phyloP scores from a whole-genome alignment of 2,888 invertebrate genomes.

The Thymelicus lineola region DNA sequence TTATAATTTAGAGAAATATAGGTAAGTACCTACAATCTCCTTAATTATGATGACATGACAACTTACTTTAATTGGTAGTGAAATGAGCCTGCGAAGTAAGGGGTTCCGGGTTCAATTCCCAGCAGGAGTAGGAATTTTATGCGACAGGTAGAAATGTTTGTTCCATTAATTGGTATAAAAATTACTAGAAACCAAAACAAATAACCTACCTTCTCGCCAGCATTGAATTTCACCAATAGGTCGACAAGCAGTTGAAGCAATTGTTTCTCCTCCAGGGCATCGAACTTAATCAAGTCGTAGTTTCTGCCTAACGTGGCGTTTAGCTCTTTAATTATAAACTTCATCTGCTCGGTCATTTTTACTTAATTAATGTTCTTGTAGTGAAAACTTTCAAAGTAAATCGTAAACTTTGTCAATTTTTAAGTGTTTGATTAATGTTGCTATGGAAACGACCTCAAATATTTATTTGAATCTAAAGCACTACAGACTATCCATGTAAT shows the following conservation, averaged over 20 bases:
- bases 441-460: conserved; percentile 27
- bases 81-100: too few species aligned
- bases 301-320: conserved; percentile 89
- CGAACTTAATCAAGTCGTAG: conserved; percentile 94
- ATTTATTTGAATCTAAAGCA: too few species aligned
- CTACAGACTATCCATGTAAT: too few species aligned
- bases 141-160: too few species aligned
- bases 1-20: too few species aligned
- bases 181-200: background rate
- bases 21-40: too few species aligned
- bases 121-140: too few species aligned
- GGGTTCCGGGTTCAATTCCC: too few species aligned
- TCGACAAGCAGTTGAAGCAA: conserved; percentile 92
- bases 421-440: conserved; percentile 11
- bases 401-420: background rate
- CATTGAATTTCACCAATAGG: conserved; percentile 89
- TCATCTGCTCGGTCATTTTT: conserved; percentile 87
- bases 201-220: conserved; percentile 87
- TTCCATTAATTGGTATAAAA: conserved; percentile 5
- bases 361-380: background rate
- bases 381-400: background rate
- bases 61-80: too few species aligned
- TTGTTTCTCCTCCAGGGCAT: conserved; percentile 90
- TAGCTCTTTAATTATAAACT: conserved; percentile 89
- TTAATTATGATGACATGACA: too few species aligned